Base-by-base conservation (phyloP, 1,140 invertebrate species). In the Brachionus rotundiformis region DNA sequence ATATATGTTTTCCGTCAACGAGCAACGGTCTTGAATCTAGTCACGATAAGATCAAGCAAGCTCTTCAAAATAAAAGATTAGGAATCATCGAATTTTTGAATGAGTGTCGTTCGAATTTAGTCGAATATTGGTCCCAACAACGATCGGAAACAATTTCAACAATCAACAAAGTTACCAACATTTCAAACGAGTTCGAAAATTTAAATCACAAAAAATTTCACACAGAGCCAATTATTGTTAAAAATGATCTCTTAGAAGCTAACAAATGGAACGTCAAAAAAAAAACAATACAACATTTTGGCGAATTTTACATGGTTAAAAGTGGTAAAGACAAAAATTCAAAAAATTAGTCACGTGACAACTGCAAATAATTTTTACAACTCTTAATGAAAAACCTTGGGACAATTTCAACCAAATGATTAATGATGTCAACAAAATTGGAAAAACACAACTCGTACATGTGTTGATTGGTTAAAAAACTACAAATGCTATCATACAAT, bases 61-160 rank as follows among this genome's bases (percentile, higher is more conserved):
- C 23, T 27, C 10, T 63, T 11, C 10, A 63, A 25, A 25, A 11
- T 11, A 59, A 59, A 59, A 63, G 59, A 31, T 25, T 63, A 25
- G 59, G 59, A 11, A 16, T 25, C 1, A 27, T 63, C 1, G 59
- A 63, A 63, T 63, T 63, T 63, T 63, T 63, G 27, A 63, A 63
- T 19, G 59, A 63, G 7, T 63, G 59, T 63, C 16, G 59, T 10
- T 11, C 10, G 16, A 63, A 63, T 63, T 25, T 63, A 13, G 27
- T 63, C 27, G 16, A 63, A 25, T 63, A 25, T 63, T 63, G 59
- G 59, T 63, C 59, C 10, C 59, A 63, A 63, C 16, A 25, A 63
- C 10, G 59, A 31, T 25, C 59, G 8, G 10, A 63, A 25, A 10
- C 10, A 25, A 19, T 63, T 13, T 16, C 8, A 25, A 25, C 16